Conservation (phyloP, 2,797 vertebrate genomes). For the Clarias platycephalus region DNA sequence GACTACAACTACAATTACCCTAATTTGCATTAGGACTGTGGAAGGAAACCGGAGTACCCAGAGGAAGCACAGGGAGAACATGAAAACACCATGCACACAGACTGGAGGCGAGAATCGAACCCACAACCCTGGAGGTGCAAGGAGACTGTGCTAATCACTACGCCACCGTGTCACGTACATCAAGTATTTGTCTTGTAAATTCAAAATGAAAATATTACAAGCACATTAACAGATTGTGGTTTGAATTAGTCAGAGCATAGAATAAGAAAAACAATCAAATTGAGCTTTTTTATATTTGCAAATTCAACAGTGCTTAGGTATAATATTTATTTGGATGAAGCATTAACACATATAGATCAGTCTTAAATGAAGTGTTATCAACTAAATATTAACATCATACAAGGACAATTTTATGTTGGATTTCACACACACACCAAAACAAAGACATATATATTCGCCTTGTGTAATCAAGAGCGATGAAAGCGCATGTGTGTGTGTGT, state of each 20-base stretch:
- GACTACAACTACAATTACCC: no score
- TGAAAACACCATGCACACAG: no score
- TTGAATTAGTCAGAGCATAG: background rate
- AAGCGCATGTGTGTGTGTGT: constrained; percentile 13
- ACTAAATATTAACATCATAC: background rate
- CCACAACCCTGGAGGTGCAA: no score
- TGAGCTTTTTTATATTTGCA: background rate
- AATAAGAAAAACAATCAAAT: background rate
- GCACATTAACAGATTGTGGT: background rate
- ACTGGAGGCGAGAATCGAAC: no score
- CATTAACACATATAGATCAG: background rate
- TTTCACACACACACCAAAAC: background rate
- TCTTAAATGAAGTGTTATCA: background rate
- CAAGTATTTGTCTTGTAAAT: no score
- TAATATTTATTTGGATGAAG: background rate
- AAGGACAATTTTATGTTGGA: background rate
- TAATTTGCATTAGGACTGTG: no score
- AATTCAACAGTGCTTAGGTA: background rate
- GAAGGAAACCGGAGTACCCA: no score
- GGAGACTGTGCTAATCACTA: no score
- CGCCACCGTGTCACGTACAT: no score
- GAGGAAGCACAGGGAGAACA: no score
- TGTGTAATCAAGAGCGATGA: background rate
- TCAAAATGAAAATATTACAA: background rate
- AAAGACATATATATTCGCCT: background rate